These are phyloP conservation scores for Lophotis ruficrista DNA, from an alignment of 2,113 vertebrate genomes.

Conservation along the genomic window DNA sequence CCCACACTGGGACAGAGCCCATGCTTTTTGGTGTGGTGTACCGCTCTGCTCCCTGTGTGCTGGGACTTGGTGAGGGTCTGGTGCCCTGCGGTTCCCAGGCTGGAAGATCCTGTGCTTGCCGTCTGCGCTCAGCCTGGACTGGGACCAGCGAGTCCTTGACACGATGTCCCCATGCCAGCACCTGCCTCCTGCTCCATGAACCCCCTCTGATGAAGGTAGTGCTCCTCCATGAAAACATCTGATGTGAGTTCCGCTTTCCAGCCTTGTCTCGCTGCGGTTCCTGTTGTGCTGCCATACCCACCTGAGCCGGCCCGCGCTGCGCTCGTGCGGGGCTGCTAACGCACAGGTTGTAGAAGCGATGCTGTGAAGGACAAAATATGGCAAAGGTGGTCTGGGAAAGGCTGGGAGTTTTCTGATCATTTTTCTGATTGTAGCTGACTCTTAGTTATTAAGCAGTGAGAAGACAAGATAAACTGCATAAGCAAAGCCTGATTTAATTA, in stretches of 20 bases:
- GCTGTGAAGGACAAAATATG: neutral
- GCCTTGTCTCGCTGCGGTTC: no score
- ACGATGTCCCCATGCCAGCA: fast-evolving
- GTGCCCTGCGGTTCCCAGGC: fast-evolving
- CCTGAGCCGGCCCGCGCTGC: neutral
- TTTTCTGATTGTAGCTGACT: neutral
- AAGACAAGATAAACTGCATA: neutral
- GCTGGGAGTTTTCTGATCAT: neutral
- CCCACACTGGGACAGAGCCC: fast-evolving
- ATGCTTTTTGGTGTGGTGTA: fast-evolving
- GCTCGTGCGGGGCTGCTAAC: fast-evolving
- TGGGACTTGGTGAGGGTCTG: fast-evolving
- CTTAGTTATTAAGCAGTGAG: neutral
- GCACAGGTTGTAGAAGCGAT: fast-evolving
- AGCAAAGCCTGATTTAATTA: neutral
- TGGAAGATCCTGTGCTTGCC: neutral
- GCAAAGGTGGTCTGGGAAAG: neutral
- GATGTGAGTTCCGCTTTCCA: neutral
- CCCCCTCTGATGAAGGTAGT: neutral
- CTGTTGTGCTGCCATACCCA: neutral
- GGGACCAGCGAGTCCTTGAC: fast-evolving
- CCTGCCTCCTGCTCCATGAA: neutral
- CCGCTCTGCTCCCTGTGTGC: fast-evolving
- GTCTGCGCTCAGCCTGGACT: neutral
- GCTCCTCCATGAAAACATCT: fast-evolving